Conservation (phyloP, 1,140 invertebrate species). For the Dryas iulia region DNA sequence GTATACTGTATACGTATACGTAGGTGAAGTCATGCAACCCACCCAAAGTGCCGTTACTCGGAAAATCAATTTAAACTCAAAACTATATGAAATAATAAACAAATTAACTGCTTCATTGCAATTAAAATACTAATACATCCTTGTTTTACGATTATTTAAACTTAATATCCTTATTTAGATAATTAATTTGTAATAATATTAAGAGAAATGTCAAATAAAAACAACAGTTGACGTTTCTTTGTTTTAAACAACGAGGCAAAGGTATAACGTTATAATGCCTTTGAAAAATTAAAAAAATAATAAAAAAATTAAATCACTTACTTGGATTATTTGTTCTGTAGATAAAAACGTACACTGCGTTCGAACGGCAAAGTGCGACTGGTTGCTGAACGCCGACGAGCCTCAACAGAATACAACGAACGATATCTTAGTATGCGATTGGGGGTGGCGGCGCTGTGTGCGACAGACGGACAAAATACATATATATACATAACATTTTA, state of each 20-base stretch:
- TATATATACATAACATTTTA: conserved; percentile 11
- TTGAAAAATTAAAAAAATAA: background rate
- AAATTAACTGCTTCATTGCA: background rate
- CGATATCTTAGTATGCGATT: conserved; percentile 17
- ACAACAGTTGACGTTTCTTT: background rate
- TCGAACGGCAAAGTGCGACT: conserved; percentile 58
- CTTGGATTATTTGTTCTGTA: conserved; percentile 51
- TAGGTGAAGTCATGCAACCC: conserved; percentile 54
- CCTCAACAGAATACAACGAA: conserved; percentile 34
- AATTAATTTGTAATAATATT: background rate
- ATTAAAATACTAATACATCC: background rate
- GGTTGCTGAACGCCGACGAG: conserved; percentile 32
- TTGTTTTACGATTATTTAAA: background rate
- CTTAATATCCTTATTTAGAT: background rate
- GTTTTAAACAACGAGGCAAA: background rate
- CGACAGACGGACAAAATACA: conserved; percentile 16
- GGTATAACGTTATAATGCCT: background rate
- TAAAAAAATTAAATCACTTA: conserved; percentile 42
- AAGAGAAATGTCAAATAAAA: background rate
- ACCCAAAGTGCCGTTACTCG: conserved; percentile 41
- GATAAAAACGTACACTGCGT: conserved; percentile 49
- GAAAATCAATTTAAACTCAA: conserved; percentile 23
- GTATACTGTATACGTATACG: conserved; percentile 20
- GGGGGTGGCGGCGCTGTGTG: conserved; percentile 41
- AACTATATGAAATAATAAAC: background rate